Conservation (phyloP, 2,113 vertebrate species). For the Sylvilagus bachmani region DNA sequence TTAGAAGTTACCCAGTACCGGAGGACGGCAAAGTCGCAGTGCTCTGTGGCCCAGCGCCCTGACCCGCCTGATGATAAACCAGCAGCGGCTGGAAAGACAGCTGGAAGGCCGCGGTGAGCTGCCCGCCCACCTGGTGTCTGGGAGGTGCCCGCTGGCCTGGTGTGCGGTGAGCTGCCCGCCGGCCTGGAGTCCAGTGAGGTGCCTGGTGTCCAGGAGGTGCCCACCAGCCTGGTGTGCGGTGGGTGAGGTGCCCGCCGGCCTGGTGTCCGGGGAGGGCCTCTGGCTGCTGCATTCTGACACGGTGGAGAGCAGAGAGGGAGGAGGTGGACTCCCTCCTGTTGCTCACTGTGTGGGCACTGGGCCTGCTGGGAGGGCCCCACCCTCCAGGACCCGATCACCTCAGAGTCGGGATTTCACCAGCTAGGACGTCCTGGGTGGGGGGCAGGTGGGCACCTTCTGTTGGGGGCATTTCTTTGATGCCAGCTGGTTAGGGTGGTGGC, state of each 20-base stretch:
- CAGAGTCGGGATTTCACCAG: no score
- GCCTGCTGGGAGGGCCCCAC: neutral
- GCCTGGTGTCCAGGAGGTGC: no score
- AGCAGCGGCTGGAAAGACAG: no score
- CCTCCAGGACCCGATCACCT: neutral
- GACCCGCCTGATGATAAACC: no score
- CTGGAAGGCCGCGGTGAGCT: no score
- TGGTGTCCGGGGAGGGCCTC: neutral
- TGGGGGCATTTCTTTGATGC: rapidly evolving
- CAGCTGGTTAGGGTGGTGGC: neutral
- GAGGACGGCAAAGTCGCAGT: rapidly evolving
- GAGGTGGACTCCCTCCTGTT: rapidly evolving
- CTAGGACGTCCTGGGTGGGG: rapidly evolving
- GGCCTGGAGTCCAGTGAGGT: no score
- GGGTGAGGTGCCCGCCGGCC: neutral
- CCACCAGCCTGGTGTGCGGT: neutral
- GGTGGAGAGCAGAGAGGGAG: neutral
- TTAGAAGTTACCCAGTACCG: rapidly evolving
- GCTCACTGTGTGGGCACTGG: rapidly evolving
- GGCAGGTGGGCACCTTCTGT: no score
- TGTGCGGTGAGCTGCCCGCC: no score
- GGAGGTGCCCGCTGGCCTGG: neutral
- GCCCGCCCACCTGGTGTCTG: neutral
- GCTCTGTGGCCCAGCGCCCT: neutral
- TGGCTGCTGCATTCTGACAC: neutral